phyloP scores from a whole-genome alignment of 2,888 invertebrate genomes.

The Lymantria monacha region DNA sequence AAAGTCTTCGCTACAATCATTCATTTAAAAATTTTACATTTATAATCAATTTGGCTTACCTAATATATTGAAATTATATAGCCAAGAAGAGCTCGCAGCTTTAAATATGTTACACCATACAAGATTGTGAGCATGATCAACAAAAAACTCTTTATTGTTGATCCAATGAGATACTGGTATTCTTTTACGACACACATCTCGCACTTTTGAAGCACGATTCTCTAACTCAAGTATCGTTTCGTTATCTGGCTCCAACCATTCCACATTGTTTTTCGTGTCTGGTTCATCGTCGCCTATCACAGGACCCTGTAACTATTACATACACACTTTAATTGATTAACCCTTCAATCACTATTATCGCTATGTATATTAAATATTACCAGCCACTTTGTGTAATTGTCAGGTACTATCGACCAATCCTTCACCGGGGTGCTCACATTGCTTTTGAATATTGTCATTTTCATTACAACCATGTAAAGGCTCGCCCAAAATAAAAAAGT shows the following conservation, averaged over 20 bases:
- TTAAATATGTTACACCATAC: conserved; percentile 90
- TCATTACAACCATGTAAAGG: conserved; percentile 73
- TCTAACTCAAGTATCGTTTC: conserved; percentile 72
- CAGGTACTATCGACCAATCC: conserved; percentile 67
- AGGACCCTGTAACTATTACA: conserved; percentile 62
- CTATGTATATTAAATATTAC: conserved; percentile 41
- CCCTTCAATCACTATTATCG: neutral
- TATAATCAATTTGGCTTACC: conserved; percentile 56
- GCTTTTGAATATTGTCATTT: conserved; percentile 75
- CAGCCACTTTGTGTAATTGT: conserved; percentile 76
- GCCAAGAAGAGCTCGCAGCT: conserved; percentile 90
- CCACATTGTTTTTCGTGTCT: conserved; percentile 38
- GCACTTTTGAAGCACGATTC: conserved; percentile 66
- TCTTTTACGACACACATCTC: conserved; percentile 72
- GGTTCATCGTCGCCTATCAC: conserved; percentile 60
- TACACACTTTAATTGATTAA: neutral
- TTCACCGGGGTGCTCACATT: conserved; percentile 52
- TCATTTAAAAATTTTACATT: neutral
- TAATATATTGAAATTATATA: conserved; percentile 89
- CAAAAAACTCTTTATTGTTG: conserved; percentile 89
- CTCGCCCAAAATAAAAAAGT: conserved; percentile 76
- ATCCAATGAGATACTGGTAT: conserved; percentile 64
- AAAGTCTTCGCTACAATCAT: neutral
- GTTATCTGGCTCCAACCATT: conserved; percentile 67
- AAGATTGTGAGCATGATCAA: conserved; percentile 84